These are phyloP conservation scores for Tetrapedia diversipes DNA, from an alignment of 2,888 invertebrate genomes.

Conservation along the genomic window DNA sequence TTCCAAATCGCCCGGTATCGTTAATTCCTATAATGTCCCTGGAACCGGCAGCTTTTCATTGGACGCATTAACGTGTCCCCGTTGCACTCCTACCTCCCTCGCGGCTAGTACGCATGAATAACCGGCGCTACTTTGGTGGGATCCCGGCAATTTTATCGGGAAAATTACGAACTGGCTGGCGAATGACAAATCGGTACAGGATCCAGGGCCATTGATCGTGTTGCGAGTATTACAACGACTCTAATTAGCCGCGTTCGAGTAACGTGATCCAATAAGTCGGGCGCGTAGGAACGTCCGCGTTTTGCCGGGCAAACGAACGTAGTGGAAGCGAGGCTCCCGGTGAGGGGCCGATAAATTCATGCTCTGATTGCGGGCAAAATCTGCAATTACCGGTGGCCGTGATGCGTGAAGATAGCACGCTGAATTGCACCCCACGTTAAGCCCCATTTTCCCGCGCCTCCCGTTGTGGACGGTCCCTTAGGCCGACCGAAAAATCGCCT, in stretches of 20 bases:
- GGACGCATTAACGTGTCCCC: conserved; percentile 55
- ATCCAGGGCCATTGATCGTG: conserved; percentile 60
- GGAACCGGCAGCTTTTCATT: conserved; percentile 43
- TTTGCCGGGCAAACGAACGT: conserved; percentile 46
- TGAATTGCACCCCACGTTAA: conserved; percentile 63
- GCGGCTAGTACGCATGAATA: conserved; percentile 58
- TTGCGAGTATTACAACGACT: conserved; percentile 55
- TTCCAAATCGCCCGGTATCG: conserved; percentile 22
- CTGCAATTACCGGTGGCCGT: conserved; percentile 71
- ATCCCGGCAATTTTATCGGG: conserved; percentile 44
- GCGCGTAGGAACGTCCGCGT: conserved; percentile 17
- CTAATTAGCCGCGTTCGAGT: conserved; percentile 63
- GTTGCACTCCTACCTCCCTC: conserved; percentile 24
- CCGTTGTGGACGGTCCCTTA: conserved; percentile 19
- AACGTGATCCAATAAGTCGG: conserved; percentile 62
- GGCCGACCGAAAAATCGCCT: conserved; percentile 52
- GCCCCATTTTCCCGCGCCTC: conserved; percentile 60
- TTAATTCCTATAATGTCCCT: conserved; percentile 49
- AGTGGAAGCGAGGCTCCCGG: conserved; percentile 50
- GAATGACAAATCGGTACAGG: conserved; percentile 65
- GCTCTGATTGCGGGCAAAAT: conserved; percentile 73
- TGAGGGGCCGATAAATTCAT: conserved; percentile 69
- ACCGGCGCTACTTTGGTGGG: conserved; percentile 22
- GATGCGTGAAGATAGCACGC: conserved; percentile 71
- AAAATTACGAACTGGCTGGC: conserved; percentile 53